phyloP scores from a whole-genome alignment of 2,797 vertebrate genomes.

The Gambusia yucatana region DNA sequence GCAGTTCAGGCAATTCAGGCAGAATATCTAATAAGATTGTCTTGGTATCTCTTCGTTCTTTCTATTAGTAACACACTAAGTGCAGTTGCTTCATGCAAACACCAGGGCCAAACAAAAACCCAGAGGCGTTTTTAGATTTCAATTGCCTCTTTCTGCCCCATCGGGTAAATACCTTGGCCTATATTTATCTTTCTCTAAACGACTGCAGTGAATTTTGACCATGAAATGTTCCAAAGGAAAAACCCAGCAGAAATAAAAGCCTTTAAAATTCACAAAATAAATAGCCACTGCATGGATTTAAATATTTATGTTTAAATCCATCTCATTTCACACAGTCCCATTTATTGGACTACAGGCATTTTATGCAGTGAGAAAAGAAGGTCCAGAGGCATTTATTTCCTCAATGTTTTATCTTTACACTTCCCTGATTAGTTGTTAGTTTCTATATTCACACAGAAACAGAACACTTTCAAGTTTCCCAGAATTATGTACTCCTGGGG shows the following conservation, averaged over 20 bases:
- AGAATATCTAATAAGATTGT: neutral
- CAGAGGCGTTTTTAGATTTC: neutral
- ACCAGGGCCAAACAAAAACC: neutral
- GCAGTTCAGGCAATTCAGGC: neutral
- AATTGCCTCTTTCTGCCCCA: neutral
- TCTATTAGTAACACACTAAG: neutral
- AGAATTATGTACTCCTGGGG: neutral
- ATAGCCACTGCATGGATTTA: neutral
- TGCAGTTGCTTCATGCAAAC: neutral
- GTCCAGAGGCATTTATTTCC: neutral
- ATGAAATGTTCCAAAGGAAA: neutral
- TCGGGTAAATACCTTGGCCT: neutral
- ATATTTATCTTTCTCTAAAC: neutral
- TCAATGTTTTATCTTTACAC: conserved; percentile 4
- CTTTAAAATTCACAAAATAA: conserved; percentile 1
- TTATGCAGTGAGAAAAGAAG: neutral
- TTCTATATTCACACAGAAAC: neutral
- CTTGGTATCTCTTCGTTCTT: neutral
- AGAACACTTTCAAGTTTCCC: conserved; percentile 3
- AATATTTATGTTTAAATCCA: conserved; percentile 12
- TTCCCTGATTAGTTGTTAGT: conserved; percentile 9
- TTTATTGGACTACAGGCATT: conserved; percentile 20
- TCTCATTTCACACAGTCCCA: conserved; percentile 7
- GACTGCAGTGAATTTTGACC: neutral
- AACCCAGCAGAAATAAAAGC: no score